Base-by-base conservation (phyloP, 2,888 invertebrate genomes). In the Tetrapedia diversipes region DNA sequence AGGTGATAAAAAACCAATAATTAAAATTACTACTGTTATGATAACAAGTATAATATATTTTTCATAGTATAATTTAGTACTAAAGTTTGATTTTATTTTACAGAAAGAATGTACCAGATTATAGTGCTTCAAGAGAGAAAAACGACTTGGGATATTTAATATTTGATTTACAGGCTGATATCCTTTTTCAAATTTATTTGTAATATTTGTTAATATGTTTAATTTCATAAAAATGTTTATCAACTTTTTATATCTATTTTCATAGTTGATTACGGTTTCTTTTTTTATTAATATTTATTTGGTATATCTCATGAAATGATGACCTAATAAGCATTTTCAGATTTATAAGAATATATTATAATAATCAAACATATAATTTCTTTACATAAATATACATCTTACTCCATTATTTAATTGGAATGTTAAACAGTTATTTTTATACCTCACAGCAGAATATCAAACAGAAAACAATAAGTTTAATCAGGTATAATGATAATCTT, bases 331-430 rank as follows among this genome's bases (percentile, higher is more conserved):
- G 8, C n/a, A 29, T 0, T 4, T 56, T 56, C 4, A 54, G 2
- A 22, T 45, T 24, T 56, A 16, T 10, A 49, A 67, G 29, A 45
- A 22, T 39, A 27, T 39, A 29, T 10, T 7, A 32, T 1, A 11
- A 32, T 16, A 7, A 11, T 32, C 19, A 59, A 34, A 65, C 16
- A 14, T 53, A 37, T 53, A 37, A 24, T 54, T 87, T 83, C 84
- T 86, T 90, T 87, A 89, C 72, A 74, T 61, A 88, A 65, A 14
- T 73, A 83, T 83, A 93, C 93, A 95, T 93, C 94, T 99, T 65
- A 95, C 96, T 32, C 95, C 95, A 84, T 93, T 99, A 29, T 99
- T 99, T 93, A 99, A 99, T 92, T 99, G 99, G 99, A 99, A 99
- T 92, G 99, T 99, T 0, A 99, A 99, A 90, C 98, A 99, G 91